Base-by-base conservation (phyloP, 92 coral and sea anemone genomes). In the Palythoa caribaeorum region DNA sequence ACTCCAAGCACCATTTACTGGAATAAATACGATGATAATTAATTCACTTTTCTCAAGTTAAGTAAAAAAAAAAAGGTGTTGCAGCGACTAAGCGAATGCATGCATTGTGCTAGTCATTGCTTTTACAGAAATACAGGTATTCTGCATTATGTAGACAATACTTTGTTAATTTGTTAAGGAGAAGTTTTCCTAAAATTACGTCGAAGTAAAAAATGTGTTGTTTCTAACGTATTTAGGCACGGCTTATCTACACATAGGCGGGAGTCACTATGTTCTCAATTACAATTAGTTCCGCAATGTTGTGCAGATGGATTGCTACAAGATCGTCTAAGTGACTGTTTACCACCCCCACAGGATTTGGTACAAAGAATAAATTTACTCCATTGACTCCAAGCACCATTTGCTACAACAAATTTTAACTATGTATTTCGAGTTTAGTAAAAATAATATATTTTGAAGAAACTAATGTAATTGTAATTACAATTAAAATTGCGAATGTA, bases 301-400 rank as follows among this genome's bases (percentile, higher is more conserved):
- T 21, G 77, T 5, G 81, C 65, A 15, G 54, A 19, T 17, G 60
- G 91, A 38, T 69, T 87, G 48, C 37, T 36, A 40, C 94, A 92
- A 1, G 44, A n/a, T 2, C 90, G 70, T 71, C 47, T 66, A 35
- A 15, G 75, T 8, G 75, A 70, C 75, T 70, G 44, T 70, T 0
- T 35, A 9, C 48, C 48, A 36, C 75, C 88, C 52, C 93, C 91
- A 87, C 93, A 90, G 50, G 93, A 16, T 21, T 54, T 81, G 62
- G 50, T 87, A 59, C 91, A 90, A 0, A 16, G 0, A 9, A 84
- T 54, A 17, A 57, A 88, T 0, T 28, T 9, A 6, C 87, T 69
- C 88, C 91, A 88, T 0, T 57, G 3, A 9, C 80, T 69, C 91
- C 91, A 88, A 0, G 47, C 88, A 16, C 88, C 73, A n/a, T 50